Evolutionary conservation across 2,797 vertebrate genomes (phyloP).

Genomic region (Phoxinus dragarum): DNA sequence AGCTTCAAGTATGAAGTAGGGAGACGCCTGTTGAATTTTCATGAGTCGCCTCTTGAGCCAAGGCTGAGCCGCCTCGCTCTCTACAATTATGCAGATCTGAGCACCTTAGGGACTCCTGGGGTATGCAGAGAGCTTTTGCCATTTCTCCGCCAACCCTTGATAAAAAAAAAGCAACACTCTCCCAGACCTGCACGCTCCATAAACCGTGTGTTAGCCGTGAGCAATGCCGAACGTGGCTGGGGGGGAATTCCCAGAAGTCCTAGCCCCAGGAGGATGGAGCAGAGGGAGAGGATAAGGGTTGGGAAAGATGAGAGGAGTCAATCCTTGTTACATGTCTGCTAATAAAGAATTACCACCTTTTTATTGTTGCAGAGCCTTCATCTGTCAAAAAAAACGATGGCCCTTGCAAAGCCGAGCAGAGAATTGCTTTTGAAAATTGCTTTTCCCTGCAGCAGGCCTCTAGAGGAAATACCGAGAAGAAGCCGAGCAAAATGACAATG

Average conservation of each 20-base stretch:
- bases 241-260: slow-evolving; percentile 58
- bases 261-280: slow-evolving; percentile 39
- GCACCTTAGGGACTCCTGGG: slow-evolving; percentile 45
- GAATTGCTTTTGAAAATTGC: slow-evolving; percentile 78
- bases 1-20: slow-evolving; percentile 33
- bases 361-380: slow-evolving; percentile 70
- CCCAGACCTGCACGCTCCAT: not conserved
- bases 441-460: slow-evolving; percentile 67
- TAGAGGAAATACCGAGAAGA: slow-evolving; percentile 63
- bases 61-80: slow-evolving; percentile 41
- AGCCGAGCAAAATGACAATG: slow-evolving; percentile 60
- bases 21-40: slow-evolving; percentile 63
- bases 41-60: slow-evolving; percentile 59
- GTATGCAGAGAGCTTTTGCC: slow-evolving; percentile 27
- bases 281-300: slow-evolving; percentile 25
- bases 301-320: slow-evolving; percentile 71
- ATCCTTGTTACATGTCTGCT: slow-evolving; percentile 77
- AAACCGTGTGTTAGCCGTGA: slow-evolving; percentile 45
- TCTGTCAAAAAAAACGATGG: slow-evolving; percentile 65
- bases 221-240: slow-evolving; percentile 20
- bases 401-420: slow-evolving; percentile 68
- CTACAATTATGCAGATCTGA: slow-evolving; percentile 64
- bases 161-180: not conserved
- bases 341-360: slow-evolving; percentile 78
- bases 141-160: slow-evolving; percentile 9